These are phyloP conservation scores for Anas acuta DNA, from an alignment of 2,797 vertebrate species.

Conservation along the genomic window DNA sequence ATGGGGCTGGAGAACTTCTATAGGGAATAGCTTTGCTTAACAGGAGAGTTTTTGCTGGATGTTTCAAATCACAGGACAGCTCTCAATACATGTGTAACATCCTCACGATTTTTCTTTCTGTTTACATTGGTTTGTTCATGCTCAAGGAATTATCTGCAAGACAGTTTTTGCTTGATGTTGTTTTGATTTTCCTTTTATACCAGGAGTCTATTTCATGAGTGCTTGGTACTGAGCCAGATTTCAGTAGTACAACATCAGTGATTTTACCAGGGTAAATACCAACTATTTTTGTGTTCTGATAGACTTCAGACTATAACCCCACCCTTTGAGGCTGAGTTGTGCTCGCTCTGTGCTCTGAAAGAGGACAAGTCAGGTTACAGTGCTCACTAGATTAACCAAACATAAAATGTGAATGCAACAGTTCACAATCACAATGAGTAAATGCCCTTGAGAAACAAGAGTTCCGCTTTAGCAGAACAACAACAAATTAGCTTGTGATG, in stretches of 20 bases:
- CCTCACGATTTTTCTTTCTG: neutral
- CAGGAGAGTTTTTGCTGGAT: neutral
- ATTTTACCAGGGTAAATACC: neutral
- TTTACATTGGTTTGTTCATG: neutral
- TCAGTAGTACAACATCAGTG: neutral
- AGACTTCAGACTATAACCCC: neutral
- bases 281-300: neutral
- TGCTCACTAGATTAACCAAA: neutral
- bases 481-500: conserved; percentile 40
- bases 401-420: neutral
- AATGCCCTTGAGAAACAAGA: conserved; percentile 23
- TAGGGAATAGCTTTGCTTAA: neutral
- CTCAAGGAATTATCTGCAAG: neutral
- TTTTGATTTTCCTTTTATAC: neutral
- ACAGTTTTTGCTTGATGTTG: neutral
- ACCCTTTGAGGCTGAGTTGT: neutral
- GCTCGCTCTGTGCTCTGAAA: neutral
- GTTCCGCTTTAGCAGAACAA: neutral
- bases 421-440: conserved; percentile 34
- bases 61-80: neutral
- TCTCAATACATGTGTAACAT: neutral
- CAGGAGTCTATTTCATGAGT: neutral
- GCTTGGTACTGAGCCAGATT: neutral
- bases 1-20: neutral
- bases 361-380: neutral